phyloP scores from a whole-genome alignment of 2,113 vertebrate genomes.

The Oryzias woworae region DNA sequence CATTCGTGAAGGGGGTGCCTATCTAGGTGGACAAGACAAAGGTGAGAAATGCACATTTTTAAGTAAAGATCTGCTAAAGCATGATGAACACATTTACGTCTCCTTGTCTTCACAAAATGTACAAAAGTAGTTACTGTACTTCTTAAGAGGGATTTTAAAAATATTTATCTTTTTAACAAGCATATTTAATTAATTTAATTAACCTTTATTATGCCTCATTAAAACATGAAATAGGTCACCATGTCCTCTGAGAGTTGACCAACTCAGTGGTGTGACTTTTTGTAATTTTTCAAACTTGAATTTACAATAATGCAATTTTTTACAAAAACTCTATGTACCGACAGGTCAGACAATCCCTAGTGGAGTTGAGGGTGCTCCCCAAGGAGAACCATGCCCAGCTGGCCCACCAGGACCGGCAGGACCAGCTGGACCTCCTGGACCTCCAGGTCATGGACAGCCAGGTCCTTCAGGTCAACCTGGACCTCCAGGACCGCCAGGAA shows the following conservation, averaged over 20 bases:
- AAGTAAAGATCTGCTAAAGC: neutral
- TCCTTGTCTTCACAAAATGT: too few relatives aligned
- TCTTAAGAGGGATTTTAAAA: neutral
- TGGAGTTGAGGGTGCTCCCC: constrained; percentile 87
- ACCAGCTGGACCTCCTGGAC: constrained; percentile 83
- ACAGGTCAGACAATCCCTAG: constrained; percentile 82
- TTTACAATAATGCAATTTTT: constrained; percentile 1
- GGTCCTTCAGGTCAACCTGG: constrained; percentile 83
- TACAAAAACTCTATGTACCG: neutral
- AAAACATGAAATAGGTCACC: too few relatives aligned
- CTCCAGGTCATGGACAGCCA: constrained; percentile 85
- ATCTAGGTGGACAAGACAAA: constrained; percentile 80
- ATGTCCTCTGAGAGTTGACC: too few relatives aligned
- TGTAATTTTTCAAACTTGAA: neutral
- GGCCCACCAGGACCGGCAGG: constrained; percentile 84
- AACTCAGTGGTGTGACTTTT: too few relatives aligned
- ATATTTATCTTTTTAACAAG: too few relatives aligned
- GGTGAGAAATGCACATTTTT: constrained; percentile 70
- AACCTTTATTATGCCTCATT: too few relatives aligned
- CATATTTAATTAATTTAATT: too few relatives aligned
- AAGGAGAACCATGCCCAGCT: constrained; percentile 79
- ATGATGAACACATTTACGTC: too few relatives aligned
- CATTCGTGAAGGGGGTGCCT: constrained; percentile 79
- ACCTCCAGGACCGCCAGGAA: constrained; percentile 82
- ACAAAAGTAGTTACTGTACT: neutral